Percentiles rank a stretch among this genome's conserved stretches.
phyloP scores from a whole-genome alignment of 2,888 invertebrate genomes.

The Limnephilus marmoratus region DNA sequence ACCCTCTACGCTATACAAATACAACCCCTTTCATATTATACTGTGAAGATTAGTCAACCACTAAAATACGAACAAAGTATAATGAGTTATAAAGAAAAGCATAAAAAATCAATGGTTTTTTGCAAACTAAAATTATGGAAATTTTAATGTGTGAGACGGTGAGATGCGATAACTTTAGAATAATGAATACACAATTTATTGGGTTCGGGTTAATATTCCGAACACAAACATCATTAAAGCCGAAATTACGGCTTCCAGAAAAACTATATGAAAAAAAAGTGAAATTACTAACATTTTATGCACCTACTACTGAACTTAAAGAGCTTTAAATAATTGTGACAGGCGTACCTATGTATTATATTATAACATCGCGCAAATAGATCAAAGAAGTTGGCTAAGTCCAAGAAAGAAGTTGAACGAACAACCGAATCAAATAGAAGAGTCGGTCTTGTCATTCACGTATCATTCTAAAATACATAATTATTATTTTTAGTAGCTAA shows the following conservation, averaged over 20 bases:
- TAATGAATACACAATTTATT: too few species aligned
- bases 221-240: too few species aligned
- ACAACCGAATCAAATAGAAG: neutral
- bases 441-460: neutral
- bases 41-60: slow-evolving; percentile 36
- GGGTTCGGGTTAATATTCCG: too few species aligned
- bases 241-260: too few species aligned
- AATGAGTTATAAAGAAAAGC: neutral
- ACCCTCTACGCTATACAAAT: neutral
- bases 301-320: too few species aligned
- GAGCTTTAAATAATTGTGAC: neutral
- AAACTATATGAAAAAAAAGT: neutral
- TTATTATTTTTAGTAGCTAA: too few species aligned
- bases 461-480: too few species aligned
- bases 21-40: neutral
- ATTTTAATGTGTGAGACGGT: too few species aligned
- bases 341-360: neutral
- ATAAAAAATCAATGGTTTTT: neutral
- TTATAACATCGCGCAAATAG: neutral
- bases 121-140: too few species aligned
- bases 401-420: neutral
- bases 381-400: neutral
- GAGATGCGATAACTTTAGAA: too few species aligned
- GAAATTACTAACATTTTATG: neutral
- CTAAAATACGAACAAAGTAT: slow-evolving; percentile 25